Evolutionary conservation across 2,113 vertebrate species (phyloP).

Genomic region (Orcinus orca): DNA sequence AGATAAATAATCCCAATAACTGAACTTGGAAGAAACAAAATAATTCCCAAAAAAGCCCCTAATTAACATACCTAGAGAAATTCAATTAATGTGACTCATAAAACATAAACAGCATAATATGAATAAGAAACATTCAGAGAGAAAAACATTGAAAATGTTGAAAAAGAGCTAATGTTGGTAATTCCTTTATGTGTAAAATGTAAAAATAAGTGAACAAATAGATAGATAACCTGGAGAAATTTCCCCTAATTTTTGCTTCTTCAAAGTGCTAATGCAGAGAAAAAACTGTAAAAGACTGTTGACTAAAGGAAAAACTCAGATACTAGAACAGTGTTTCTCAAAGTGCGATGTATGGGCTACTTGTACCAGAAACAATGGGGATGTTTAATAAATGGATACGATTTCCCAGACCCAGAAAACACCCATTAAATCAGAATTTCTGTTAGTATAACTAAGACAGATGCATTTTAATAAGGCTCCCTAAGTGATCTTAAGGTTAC

Average conservation of each 20-base stretch:
- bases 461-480: neutral
- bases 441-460: neutral
- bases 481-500: neutral
- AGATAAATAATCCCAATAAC: neutral
- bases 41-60: neutral
- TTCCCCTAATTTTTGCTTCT: neutral
- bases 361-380: neutral
- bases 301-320: neutral
- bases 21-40: neutral
- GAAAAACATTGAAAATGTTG: neutral
- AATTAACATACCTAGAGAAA: neutral
- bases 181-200: neutral
- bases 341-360: neutral
- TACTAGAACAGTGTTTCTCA: neutral
- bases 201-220: neutral
- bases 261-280: neutral
- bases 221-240: neutral
- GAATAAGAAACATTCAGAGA: neutral
- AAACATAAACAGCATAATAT: neutral
- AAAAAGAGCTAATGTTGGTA: neutral
- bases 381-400: neutral
- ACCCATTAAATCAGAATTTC: neutral
- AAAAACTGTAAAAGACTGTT: neutral
- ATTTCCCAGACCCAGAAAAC: neutral
- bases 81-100: neutral